Conservation (phyloP, 2,888 invertebrate genomes). For the Dastarcus helophoroides region DNA sequence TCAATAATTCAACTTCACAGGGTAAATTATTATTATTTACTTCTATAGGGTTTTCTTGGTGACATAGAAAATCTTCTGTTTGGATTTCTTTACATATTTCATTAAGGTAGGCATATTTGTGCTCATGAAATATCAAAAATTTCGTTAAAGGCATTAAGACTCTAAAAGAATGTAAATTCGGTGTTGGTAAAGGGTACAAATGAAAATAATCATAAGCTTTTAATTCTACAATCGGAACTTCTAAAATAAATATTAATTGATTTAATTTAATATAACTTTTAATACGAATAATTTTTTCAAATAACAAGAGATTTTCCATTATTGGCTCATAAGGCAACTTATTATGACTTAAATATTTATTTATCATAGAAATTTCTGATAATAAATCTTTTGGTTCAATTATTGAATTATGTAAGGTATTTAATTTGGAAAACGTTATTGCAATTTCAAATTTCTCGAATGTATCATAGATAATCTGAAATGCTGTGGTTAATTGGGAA, state of each 20-base stretch:
- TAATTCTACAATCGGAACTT: slow-evolving; percentile 12
- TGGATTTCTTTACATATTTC: slow-evolving; percentile 4
- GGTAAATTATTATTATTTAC: too few relatives aligned
- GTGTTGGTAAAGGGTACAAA: too few relatives aligned
- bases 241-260: slow-evolving; percentile 11
- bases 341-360: slow-evolving; percentile 6
- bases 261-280: slow-evolving; percentile 11
- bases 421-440: slow-evolving; percentile 13
- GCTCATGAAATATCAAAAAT: slow-evolving; percentile 9
- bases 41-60: too few relatives aligned
- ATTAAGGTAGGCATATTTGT: slow-evolving; percentile 5
- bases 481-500: too few relatives aligned
- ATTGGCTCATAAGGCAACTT: slow-evolving; percentile 11
- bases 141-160: slow-evolving; percentile 7
- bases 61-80: slow-evolving; percentile 5
- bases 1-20: too few relatives aligned
- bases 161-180: slow-evolving; percentile 5
- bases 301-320: slow-evolving; percentile 11
- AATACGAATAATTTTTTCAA: slow-evolving; percentile 13
- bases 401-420: slow-evolving; percentile 12
- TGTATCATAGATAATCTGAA: slow-evolving; percentile 11
- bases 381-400: slow-evolving; percentile 10
- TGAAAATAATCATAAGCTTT: slow-evolving; percentile 12
- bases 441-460: slow-evolving; percentile 13
- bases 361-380: slow-evolving; percentile 9